Evolutionary conservation across 2,113 vertebrate species (phyloP), one percentile per base, ranked within the genome.

Genomic region (Origma solitaria): DNA sequence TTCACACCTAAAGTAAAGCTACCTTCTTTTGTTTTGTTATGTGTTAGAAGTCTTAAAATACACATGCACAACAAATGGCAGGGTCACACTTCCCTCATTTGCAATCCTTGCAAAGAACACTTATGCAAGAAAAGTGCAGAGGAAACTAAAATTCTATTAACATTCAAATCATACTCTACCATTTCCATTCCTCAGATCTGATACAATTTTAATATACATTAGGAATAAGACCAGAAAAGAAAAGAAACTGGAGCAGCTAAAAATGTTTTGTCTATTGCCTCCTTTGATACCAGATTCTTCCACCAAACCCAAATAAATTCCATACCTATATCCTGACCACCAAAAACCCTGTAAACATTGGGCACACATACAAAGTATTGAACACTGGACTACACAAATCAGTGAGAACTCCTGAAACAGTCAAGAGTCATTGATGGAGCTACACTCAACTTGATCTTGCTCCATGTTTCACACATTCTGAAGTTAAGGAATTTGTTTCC

Each of bases 21-120:
- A 91, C 90, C 91, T 97, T 89, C 81, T 90, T 96, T 96, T 93
- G 51, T 92, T 96, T 86, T 70, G 35, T 40, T 85, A 38, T 9
- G 9, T 72, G 78, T 91, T 96, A 96, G 73, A 96, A 92, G 83
- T 81, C 87, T 94, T 94, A 90, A 95, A 95, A 95, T 68, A 95
- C 69, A 88, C 22, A 92, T 6, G 11, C 76, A 94, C 80, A 82
- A 90, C 61, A 97, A 95, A 93, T n/a, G 6, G 51, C 65, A 94
- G 83, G 76, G 60, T 95, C 77, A 82, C 13, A 2, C 49, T 61
- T 82, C 44, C 69, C 40, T 91, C 82, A 90, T 85, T 57, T 84
- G 75, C 79, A 89, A 92, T 86, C 77, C 64, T 90, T 62, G 79
- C 88, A 94, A 95, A 92, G 73, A 92, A 85, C 8, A 72, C 56